Percentiles rank a stretch among this genome's conserved stretches.
These are phyloP conservation scores for Itoplectis maculator DNA, from an alignment of 2,888 invertebrate genomes.

Conservation along the genomic window DNA sequence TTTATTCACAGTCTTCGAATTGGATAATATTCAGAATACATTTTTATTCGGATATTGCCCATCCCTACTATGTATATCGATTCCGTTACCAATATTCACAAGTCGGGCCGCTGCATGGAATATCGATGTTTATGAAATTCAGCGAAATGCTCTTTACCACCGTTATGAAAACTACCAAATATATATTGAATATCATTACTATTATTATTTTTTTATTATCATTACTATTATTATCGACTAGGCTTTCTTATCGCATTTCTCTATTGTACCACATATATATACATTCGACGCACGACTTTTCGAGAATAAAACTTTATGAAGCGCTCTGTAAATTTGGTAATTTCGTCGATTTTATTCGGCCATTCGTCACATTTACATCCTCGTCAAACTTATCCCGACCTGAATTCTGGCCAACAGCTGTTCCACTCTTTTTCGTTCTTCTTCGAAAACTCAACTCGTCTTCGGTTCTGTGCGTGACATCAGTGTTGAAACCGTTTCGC, in stretches of 20 bases:
- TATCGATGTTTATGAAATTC: constrained; percentile 48
- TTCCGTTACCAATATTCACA: no score
- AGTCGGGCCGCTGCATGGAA: constrained; percentile 7
- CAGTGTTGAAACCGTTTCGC: not conserved
- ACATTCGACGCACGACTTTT: constrained; percentile 82
- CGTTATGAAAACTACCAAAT: constrained; percentile 41
- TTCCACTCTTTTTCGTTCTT: not conserved
- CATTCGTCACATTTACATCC: constrained; percentile 21
- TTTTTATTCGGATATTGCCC: no score
- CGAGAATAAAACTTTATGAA: constrained; percentile 82
- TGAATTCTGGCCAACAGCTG: not conserved
- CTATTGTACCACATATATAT: constrained; percentile 79
- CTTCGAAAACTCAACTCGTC: not conserved
- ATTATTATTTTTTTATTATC: constrained; percentile 64
- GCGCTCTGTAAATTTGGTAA: constrained; percentile 77
- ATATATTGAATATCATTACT: constrained; percentile 45
- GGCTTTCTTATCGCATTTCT: constrained; percentile 82
- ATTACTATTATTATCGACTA: constrained; percentile 72
- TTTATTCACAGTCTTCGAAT: no score
- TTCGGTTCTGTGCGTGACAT: not conserved
- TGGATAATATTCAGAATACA: no score
- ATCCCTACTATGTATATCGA: no score
- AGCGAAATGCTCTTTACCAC: constrained; percentile 50
- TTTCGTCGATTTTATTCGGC: constrained; percentile 56
- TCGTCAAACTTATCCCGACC: not conserved